Evolutionary conservation across 2,797 vertebrate species (phyloP), one percentile per base, ranked within the genome.

Genomic region (Chanos chanos): DNA sequence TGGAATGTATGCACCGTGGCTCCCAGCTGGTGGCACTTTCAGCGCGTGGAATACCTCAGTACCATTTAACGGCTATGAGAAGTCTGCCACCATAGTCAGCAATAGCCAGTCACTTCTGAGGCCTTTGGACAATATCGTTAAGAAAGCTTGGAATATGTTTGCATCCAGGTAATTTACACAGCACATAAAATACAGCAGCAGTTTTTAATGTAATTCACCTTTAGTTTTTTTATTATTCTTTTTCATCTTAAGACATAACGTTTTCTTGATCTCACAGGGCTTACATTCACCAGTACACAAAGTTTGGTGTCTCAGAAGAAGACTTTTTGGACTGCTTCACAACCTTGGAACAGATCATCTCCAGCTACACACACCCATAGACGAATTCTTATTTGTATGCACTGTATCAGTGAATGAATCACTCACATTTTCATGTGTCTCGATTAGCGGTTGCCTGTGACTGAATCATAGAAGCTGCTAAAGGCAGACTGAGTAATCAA

Each of bases 111-210:
- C 91, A 72, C 81, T 98, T 72, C 84, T 98, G 62, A 86, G 85
- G 57, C 92, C 94, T 15, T 82, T 99, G 30, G 89, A 98, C 59
- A 73, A 16, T 34, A 86, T 94, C 21, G 92, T 98, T 73, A 88
- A 89, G 50, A 98, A 94, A 78, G 97, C 95, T 1, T 99, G 97
- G 97, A 95, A 93, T 63, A 99, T 99, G 97, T 99, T 99, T 80
- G 94, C 94, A n/a, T 96, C 94, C 47, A 95, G 90, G 96, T 99
- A 89, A 90, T 93, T 16, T 7, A 5, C 5, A 33, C 7, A 12
- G 31, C n/a, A 3, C 12, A 8, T 12, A 13, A 12, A 27, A 4
- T 44, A 1, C 7, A n/a, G n/a, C n/a, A n/a, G n/a, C n/a, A n/a
- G n/a, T n/a, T n/a, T n/a, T n/a, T n/a, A n/a, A n/a, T n/a, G 4